These are phyloP conservation scores for Phthorimaea operculella DNA, from an alignment of 1,140 invertebrate genomes.

Conservation along the genomic window DNA sequence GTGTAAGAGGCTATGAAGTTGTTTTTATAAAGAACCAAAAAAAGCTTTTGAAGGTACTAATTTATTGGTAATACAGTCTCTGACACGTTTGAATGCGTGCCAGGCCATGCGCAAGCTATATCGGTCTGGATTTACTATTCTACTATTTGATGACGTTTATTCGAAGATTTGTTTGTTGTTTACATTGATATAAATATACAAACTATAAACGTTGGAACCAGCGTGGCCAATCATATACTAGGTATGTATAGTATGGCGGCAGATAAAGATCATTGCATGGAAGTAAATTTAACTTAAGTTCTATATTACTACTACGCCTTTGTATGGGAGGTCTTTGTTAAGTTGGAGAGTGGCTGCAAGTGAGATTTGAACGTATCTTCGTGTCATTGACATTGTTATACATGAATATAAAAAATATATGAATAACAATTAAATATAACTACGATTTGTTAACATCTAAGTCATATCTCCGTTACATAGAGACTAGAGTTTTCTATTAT, in stretches of 20 bases:
- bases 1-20: slow-evolving; percentile 42
- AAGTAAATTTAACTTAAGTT: too few relatives aligned
- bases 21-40: slow-evolving; percentile 3
- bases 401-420: slow-evolving; percentile 20
- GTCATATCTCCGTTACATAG: slow-evolving; percentile 57
- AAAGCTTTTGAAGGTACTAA: background rate
- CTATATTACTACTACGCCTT: too few relatives aligned
- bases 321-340: too few relatives aligned
- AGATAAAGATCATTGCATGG: too few relatives aligned
- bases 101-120: background rate
- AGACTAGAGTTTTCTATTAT: slow-evolving; percentile 45
- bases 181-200: too few relatives aligned
- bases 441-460: slow-evolving; percentile 47
- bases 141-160: too few relatives aligned
- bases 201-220: too few relatives aligned
- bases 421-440: slow-evolving; percentile 14
- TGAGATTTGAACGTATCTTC: slow-evolving; percentile 7
- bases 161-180: too few relatives aligned
- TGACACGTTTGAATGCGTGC: background rate
- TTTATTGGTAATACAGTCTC: background rate
- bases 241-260: too few relatives aligned
- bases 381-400: slow-evolving; percentile 12
- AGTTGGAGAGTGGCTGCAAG: background rate
- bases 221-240: too few relatives aligned
- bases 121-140: background rate